Percentiles rank a stretch among this genome's conserved stretches.
Evolutionary conservation across 2,888 invertebrate species (phyloP).

Genomic region (Drosophila demipolita): DNA sequence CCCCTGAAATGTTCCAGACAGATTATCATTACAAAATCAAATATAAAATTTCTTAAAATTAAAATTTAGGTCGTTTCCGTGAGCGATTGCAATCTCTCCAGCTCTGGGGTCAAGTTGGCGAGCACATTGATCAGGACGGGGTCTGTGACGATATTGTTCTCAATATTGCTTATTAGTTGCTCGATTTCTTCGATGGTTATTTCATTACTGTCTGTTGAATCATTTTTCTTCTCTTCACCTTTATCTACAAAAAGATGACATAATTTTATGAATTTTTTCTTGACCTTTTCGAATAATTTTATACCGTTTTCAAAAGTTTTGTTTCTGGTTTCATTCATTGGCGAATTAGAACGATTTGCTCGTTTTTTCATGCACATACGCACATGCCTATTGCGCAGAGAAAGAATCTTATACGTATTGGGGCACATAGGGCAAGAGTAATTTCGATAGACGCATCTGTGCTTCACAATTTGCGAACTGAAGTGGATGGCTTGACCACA

Average conservation of each 20-base stretch:
- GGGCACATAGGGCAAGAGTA: slow-evolving; percentile 18
- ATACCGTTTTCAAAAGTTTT: neutral
- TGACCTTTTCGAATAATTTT: neutral
- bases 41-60: neutral
- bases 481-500: slow-evolving; percentile 19
- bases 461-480: slow-evolving; percentile 12
- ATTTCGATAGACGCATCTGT: slow-evolving; percentile 4
- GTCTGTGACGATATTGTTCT: slow-evolving; percentile 25
- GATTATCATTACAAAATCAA: no score
- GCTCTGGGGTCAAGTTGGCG: slow-evolving; percentile 17
- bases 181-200: slow-evolving; percentile 16
- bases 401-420: neutral
- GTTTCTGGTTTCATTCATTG: neutral
- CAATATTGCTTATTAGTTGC: slow-evolving; percentile 25
- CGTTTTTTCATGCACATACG: neutral
- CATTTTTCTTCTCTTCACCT: neutral
- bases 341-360: accelerated
- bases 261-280: neutral
- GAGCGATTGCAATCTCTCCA: slow-evolving; percentile 17
- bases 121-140: slow-evolving; percentile 23
- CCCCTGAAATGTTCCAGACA: no score
- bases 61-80: neutral
- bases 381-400: slow-evolving; percentile 21
- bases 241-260: neutral
- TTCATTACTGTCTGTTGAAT: neutral